These are phyloP conservation scores for Pinctada fucata DNA, from an alignment of 2,888 invertebrate species.

Conservation along the genomic window DNA sequence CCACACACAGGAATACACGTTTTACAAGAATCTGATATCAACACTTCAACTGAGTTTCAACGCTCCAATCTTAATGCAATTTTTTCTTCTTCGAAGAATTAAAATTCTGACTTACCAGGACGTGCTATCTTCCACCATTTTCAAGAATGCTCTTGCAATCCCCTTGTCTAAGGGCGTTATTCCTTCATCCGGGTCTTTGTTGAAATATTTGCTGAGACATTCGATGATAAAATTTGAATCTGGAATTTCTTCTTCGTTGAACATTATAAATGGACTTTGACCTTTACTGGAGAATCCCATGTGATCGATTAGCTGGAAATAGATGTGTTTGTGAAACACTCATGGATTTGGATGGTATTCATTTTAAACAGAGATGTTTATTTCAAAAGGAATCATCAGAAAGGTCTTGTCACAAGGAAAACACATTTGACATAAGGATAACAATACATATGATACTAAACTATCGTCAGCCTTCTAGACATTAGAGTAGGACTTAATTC, in stretches of 20 bases:
- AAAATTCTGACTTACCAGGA: slow-evolving; percentile 82
- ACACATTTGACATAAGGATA: too few relatives aligned
- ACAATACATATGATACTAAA: too few relatives aligned
- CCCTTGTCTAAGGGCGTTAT: slow-evolving; percentile 91
- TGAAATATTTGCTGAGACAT: slow-evolving; percentile 88
- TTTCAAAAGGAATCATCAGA: too few relatives aligned
- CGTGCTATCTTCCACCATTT: slow-evolving; percentile 84
- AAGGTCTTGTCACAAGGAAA: too few relatives aligned
- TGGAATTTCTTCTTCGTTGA: slow-evolving; percentile 95
- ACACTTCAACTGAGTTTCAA: too few relatives aligned
- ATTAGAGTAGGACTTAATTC: too few relatives aligned
- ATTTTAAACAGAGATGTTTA: too few relatives aligned
- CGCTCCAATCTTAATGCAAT: too few relatives aligned
- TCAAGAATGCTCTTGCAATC: slow-evolving; percentile 88
- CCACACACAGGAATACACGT: too few relatives aligned
- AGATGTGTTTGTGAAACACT: neutral
- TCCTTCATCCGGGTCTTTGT: slow-evolving; percentile 85
- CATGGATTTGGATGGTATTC: neutral
- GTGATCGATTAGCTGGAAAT: slow-evolving; percentile 54
- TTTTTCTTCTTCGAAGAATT: too few relatives aligned
- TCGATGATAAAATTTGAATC: slow-evolving; percentile 94
- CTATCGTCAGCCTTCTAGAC: too few relatives aligned
- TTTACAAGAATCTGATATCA: too few relatives aligned
- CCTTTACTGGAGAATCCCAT: slow-evolving; percentile 84
- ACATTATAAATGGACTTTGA: slow-evolving; percentile 94